phyloP scores from a whole-genome alignment of 2,797 vertebrate species.

The Danio aesculapii region DNA sequence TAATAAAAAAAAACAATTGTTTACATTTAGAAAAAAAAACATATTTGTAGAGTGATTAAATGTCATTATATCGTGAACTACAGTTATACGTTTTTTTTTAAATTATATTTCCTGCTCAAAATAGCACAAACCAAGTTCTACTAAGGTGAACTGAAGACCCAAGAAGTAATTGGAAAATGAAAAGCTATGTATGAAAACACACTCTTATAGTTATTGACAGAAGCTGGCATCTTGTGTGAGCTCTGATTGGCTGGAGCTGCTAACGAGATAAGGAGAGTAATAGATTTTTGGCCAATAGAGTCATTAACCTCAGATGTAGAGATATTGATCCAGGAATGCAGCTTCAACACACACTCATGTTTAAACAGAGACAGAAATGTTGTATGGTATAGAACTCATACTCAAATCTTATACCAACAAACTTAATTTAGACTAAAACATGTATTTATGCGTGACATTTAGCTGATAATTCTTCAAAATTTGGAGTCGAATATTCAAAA shows the following conservation, averaged over 20 bases:
- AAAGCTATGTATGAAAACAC: conserved; percentile 31
- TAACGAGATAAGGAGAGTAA: conserved; percentile 61
- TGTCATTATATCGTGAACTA: not conserved
- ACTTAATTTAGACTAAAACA: not conserved
- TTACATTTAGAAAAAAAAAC: too few species aligned
- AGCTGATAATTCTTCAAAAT: not conserved
- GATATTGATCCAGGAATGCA: conserved; percentile 73
- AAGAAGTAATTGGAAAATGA: conserved; percentile 56
- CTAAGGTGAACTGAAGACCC: conserved; percentile 19
- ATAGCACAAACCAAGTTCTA: conserved; percentile 18
- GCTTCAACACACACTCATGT: conserved; percentile 67
- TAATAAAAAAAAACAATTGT: too few species aligned
- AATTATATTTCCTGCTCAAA: not conserved
- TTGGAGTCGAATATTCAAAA: not conserved
- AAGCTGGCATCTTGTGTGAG: conserved; percentile 51
- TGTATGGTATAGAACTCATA: conserved; percentile 3
- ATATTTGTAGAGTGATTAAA: not conserved
- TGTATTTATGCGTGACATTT: not conserved
- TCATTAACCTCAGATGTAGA: conserved; percentile 71
- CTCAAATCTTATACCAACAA: conserved; percentile 25
- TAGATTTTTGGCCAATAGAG: conserved; percentile 66
- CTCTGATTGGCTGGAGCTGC: conserved; percentile 54
- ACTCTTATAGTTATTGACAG: conserved; percentile 55
- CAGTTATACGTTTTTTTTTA: not conserved
- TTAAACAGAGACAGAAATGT: conserved; percentile 67